Conservation (phyloP, 2,113 vertebrate genomes). For the Lepus timidus region DNA sequence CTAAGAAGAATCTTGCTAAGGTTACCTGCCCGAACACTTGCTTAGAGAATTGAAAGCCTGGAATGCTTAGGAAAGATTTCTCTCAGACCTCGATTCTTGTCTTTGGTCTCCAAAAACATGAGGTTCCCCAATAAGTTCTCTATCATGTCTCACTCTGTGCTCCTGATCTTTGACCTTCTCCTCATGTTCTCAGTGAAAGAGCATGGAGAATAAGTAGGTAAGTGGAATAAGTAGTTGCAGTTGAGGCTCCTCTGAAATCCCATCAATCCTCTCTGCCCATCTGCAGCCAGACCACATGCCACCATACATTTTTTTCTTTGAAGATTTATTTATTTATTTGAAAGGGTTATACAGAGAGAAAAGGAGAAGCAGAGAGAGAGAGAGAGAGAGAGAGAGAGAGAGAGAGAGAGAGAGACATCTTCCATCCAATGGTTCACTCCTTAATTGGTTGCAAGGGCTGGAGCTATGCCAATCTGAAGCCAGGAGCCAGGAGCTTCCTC, state of each 20-base stretch:
- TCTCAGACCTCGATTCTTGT: not conserved
- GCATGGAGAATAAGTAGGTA: not conserved
- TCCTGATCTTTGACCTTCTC: not conserved
- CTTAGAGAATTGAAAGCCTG: not conserved
- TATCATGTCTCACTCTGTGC: not conserved
- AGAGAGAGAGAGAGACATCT: too few relatives aligned
- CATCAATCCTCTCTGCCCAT: not conserved
- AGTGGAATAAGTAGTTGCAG: too few relatives aligned
- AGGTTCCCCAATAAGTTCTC: not conserved
- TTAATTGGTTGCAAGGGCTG: too few relatives aligned
- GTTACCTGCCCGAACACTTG: not conserved
- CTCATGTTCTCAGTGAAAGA: not conserved
- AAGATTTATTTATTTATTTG: too few relatives aligned
- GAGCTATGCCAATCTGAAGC: too few relatives aligned
- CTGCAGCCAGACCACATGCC: not conserved
- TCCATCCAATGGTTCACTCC: too few relatives aligned
- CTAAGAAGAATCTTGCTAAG: not conserved
- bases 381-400: too few relatives aligned
- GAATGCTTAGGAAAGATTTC: not conserved
- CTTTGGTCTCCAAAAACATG: not conserved
- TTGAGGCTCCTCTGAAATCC: not conserved
- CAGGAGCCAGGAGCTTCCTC: too few relatives aligned
- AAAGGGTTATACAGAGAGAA: too few relatives aligned
- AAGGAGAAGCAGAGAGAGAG: too few relatives aligned
- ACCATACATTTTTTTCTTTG: not conserved